A percentile compares a stretch with the other conserved stretches of the same genome.
These are phyloP conservation scores for Cephus cinctus DNA, from an alignment of 1,140 invertebrate species.

Conservation along the genomic window DNA sequence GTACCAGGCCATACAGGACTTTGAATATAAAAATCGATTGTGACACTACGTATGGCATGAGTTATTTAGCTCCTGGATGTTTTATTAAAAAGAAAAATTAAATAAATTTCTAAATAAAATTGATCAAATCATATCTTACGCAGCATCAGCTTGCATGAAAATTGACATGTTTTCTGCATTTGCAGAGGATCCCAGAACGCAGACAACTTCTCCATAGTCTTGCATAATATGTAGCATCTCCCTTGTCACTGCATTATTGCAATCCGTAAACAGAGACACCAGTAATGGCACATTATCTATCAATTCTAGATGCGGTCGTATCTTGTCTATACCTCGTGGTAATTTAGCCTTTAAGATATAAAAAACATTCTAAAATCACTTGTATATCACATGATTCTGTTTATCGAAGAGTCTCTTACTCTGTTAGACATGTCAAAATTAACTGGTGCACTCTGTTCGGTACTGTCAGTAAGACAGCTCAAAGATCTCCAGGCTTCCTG, in stretches of 20 bases:
- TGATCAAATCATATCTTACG: conserved; percentile 57
- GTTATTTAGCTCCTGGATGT: conserved; percentile 17
- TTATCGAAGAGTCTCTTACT: conserved; percentile 55
- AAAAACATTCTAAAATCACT: conserved; percentile 7
- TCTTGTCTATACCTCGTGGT: conserved; percentile 95
- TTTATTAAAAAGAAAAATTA: conserved; percentile 11
- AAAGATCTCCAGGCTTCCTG: conserved; percentile 75
- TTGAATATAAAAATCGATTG: conserved; percentile 13
- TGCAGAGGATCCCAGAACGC: conserved; percentile 84
- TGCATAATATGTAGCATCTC: conserved; percentile 96
- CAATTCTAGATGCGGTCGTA: conserved; percentile 89
- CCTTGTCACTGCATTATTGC: conserved; percentile 80
- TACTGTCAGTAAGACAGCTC: conserved; percentile 82
- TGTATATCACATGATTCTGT: not conserved
- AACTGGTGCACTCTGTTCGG: conserved; percentile 84
- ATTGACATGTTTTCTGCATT: conserved; percentile 87
- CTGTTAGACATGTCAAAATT: conserved; percentile 92
- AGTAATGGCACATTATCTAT: conserved; percentile 96
- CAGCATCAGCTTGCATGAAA: conserved; percentile 92
- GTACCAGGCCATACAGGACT: conserved; percentile 1
- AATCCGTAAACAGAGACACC: conserved; percentile 96
- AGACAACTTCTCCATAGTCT: conserved; percentile 92
- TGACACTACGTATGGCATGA: conserved; percentile 16
- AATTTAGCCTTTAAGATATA: conserved; percentile 74
- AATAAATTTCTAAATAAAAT: conserved; percentile 5